phyloP scores from a whole-genome alignment of 1,140 invertebrate species.

The Brachionus asplanchnoidis region DNA sequence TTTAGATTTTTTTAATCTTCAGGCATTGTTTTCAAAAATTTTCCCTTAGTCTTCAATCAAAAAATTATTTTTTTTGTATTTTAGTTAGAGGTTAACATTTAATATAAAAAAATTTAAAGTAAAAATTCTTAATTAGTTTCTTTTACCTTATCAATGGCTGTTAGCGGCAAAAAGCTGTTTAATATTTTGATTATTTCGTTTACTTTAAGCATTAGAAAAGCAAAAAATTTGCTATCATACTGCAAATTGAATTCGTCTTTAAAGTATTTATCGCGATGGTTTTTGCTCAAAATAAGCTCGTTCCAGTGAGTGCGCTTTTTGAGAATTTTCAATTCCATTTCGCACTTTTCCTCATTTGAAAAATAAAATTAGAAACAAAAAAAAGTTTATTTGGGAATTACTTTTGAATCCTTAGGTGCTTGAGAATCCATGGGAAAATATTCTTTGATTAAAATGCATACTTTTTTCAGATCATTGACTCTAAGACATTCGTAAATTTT shows the following conservation, averaged over 20 bases:
- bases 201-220: constrained; percentile 1
- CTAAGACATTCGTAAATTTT: constrained; percentile 20
- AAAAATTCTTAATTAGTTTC: neutral
- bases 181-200: neutral
- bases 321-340: neutral
- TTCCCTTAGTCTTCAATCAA: neutral
- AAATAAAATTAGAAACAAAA: neutral
- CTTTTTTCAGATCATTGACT: neutral
- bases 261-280: neutral
- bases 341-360: neutral
- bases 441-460: neutral
- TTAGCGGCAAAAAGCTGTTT: neutral
- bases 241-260: neutral
- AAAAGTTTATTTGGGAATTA: neutral
- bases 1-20: too few species aligned
- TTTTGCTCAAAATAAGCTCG: neutral
- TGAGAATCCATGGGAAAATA: neutral
- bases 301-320: constrained; percentile 14
- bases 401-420: neutral
- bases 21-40: too few species aligned
- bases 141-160: neutral
- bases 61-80: neutral
- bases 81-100: neutral
- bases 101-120: neutral
- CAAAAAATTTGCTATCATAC: neutral